These are phyloP conservation scores for Fregetta grallaria DNA, from an alignment of 2,113 vertebrate genomes.

Conservation along the genomic window DNA sequence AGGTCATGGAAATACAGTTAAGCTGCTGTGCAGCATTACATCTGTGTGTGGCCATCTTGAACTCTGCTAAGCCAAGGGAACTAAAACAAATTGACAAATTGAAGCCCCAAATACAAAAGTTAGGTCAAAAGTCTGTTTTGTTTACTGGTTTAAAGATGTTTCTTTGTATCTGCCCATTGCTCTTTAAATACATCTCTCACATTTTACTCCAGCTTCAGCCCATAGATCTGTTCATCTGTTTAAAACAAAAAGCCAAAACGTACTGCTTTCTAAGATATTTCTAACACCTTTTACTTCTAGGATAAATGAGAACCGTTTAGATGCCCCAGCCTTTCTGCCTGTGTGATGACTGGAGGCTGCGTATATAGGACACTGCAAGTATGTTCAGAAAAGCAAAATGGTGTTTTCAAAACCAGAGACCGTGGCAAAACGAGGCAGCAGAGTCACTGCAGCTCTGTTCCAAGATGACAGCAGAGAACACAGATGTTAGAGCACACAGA, in stretches of 20 bases:
- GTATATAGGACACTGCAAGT: not conserved
- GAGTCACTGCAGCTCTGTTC: slow-evolving; percentile 60
- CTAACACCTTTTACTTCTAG: not conserved
- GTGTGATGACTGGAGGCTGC: not conserved
- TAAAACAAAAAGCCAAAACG: not conserved
- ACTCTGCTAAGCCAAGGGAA: not conserved
- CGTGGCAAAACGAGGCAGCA: slow-evolving; percentile 25
- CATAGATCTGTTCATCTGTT: not conserved
- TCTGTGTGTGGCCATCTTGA: slow-evolving; percentile 39
- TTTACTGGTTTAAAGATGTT: not conserved
- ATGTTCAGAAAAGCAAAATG: slow-evolving; percentile 51
- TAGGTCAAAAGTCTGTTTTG: not conserved
- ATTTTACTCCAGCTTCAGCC: not conserved
- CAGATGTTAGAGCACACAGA: slow-evolving; percentile 25
- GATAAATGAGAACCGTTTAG: not conserved
- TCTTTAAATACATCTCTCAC: not conserved
- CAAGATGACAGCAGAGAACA: slow-evolving; percentile 48
- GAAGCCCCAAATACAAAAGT: not conserved
- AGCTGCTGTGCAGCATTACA: not conserved
- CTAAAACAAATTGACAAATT: not conserved
- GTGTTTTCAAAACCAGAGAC: slow-evolving; percentile 44
- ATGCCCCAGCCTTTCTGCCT: not conserved
- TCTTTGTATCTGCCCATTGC: not conserved
- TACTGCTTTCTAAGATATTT: not conserved
- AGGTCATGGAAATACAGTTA: slow-evolving; percentile 2